Base-by-base conservation (phyloP, 53 echinoderm and acorn worm species). In the Echinarachnius parma region DNA sequence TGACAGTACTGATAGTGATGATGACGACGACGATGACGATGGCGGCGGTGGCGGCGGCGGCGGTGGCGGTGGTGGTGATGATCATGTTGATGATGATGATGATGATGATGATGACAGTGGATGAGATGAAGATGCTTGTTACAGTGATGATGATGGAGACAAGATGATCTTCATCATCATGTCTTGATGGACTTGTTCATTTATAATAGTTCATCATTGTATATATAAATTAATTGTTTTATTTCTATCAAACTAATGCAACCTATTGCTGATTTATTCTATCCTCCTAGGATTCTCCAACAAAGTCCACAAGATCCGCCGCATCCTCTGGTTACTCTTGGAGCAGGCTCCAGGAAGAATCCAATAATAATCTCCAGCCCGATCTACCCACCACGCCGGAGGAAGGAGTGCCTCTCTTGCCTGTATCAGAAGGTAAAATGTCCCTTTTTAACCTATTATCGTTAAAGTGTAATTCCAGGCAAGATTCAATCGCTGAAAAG, bases 331-430 rank as follows among this genome's bases (percentile, higher is more conserved):
- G 50, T 4, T 18, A 19, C 13, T 49, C 50, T 5, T 7, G 57
- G 4, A 26, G 24, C 8, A 57, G 16, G 8, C n/a, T n/a, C n/a
- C 8, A 4, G 16, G 7, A 25, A 4, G 57, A 57, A 16, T 57
- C 16, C 57, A 57, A 57, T 26, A 57, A 57, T n/a, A 57, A 57
- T 28, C 7, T 25, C 24, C 25, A 16, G 11, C 37, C 74, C 15
- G 74, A 28, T 35, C 55, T 56, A 1, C 5, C 37, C 55, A 36
- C 74, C 23, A 56, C 39, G n/a, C 56, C 55, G 1, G 74, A 72
- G 14, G 74, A 72, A 34, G 25, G 28, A 28, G 14, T 72, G 55
- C 74, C 74, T 15, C 56, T 72, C 74, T 72, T 72, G 57, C 56
- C 74, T n/a, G 4, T 47, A 1, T 1, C 34, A 3, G 16, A 55